Base-by-base conservation (phyloP, 1,140 invertebrate species). In the Solenopsis fugax region DNA sequence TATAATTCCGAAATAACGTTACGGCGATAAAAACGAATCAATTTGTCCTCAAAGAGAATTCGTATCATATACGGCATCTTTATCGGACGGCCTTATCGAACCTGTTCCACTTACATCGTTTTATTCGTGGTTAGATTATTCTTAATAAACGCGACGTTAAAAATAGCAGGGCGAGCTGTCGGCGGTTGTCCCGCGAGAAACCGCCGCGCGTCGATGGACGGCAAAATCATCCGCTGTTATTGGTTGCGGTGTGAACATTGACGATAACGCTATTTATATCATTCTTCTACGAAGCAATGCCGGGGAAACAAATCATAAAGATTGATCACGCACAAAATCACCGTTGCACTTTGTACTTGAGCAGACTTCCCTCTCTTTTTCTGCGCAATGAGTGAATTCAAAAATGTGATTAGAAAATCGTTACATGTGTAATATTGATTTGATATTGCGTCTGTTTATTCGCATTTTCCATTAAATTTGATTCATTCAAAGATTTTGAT, bases 261-360 rank as follows among this genome's bases (percentile, higher is more conserved):
- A 62, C 45, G 81, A 85, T 85, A 85, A 85, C 34, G 71, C 45
- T 85, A 85, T 85, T 85, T 76, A 85, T 85, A 21, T 76, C 81
- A 41, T 41, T 73, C 10, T 41, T 84, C 48, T 62, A 12, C 71
- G 56, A 37, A 48, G 29, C 81, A 48, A 56, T 21, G 41, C 58
- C n/a, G 56, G 52, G 45, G n/a, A n/a, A 62, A 50, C 29, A 29
- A 29, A 62, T 76, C 56, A 41, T 62, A 9, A 85, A 62, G 71
- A 76, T 85, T 34, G 37, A 64, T 41, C 67, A 48, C 21, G 52
- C 50, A 18, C n/a, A 13, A 81, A 71, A 71, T 34, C 64, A 58
- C 16, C n/a, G 34, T 81, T 77, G 75, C 41, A 81, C 48, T 71
- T 71, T 80, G 62, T 69, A 41, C 64, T n/a, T 13, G 18, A 62